Evolutionary conservation across 2,797 vertebrate species (phyloP), one percentile per base, ranked within the genome.

Genomic region (Xyrichtys novacula): DNA sequence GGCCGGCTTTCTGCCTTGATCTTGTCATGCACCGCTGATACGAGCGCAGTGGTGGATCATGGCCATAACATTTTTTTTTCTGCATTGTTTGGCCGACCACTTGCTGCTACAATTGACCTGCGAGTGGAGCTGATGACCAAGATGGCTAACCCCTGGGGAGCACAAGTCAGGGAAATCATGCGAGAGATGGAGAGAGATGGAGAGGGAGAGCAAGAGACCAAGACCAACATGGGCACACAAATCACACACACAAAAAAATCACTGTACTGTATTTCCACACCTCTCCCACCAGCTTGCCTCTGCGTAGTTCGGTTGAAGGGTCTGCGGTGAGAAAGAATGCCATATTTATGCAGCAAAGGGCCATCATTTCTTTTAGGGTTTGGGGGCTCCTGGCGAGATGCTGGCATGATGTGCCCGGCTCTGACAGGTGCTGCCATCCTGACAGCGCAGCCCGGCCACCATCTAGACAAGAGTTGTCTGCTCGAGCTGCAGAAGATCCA

Each of bases 371-470:
- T 88, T 90, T 54, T 60, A n/a, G 80, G 88, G 79, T 88, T 83
- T 70, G 80, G 79, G 85, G 52, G 76, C 85, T 88, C 91, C 86
- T 83, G 67, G 91, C 43, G 90, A 85, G 91, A 87, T 65, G 78
- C 84, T 93, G 93, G 93, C 91, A 87, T 90, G 88, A 89, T 78
- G 87, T 50, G 83, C 74, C 77, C 64, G 72, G 82, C 89, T 85
- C 83, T 94, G 94, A 94, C 94, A 94, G 92, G 91, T 93, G 91
- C 87, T 93, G 91, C 90, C 91, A 88, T 88, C 89, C 90, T 71
- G 67, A 89, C 90, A 80, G 90, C 34, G 71, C 70, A n/a, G 87
- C 88, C 85, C 86, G 86, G 88, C 90, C 88, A 80, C 86, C 85
- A 59, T 86, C 88, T 93, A 94, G 92, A 94, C 92, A 91, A 83